These are phyloP conservation scores for Nymphicus hollandicus DNA, from an alignment of 2,113 vertebrate species.

Conservation along the genomic window DNA sequence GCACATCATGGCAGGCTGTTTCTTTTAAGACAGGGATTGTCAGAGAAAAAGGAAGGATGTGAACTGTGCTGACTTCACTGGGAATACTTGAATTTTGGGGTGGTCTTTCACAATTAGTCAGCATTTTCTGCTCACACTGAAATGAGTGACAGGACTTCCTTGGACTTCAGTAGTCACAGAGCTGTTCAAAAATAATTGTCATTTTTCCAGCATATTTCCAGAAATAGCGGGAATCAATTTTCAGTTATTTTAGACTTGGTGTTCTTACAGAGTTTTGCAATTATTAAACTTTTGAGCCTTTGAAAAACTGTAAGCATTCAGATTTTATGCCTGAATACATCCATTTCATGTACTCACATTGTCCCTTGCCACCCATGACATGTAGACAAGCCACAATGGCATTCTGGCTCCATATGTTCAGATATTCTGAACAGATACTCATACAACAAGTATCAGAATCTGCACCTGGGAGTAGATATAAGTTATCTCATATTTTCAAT, in stretches of 20 bases:
- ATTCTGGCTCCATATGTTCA: background rate
- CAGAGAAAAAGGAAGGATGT: background rate
- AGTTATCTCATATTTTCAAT: background rate
- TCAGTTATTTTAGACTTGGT: background rate
- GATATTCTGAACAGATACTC: background rate
- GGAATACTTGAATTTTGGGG: background rate
- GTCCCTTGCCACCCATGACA: background rate
- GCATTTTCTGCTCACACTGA: background rate
- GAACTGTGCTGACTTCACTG: background rate
- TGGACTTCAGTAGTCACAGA: background rate
- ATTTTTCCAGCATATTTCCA: background rate
- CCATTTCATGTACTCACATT: background rate
- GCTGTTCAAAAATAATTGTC: background rate
- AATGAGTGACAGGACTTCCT: background rate
- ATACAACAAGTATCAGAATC: fast-evolving
- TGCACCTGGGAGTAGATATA: background rate
- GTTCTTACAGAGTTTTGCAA: background rate
- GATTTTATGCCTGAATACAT: background rate
- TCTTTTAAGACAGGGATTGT: background rate
- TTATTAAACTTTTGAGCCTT: background rate
- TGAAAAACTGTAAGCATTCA: background rate
- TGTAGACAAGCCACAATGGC: background rate
- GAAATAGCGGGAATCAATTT: background rate
- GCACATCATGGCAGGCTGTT: fast-evolving
- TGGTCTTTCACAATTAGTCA: background rate